Evolutionary conservation across 1,140 invertebrate genomes (phyloP), one percentile per base, ranked within the genome.

Genomic region (Ceratina japonica): DNA sequence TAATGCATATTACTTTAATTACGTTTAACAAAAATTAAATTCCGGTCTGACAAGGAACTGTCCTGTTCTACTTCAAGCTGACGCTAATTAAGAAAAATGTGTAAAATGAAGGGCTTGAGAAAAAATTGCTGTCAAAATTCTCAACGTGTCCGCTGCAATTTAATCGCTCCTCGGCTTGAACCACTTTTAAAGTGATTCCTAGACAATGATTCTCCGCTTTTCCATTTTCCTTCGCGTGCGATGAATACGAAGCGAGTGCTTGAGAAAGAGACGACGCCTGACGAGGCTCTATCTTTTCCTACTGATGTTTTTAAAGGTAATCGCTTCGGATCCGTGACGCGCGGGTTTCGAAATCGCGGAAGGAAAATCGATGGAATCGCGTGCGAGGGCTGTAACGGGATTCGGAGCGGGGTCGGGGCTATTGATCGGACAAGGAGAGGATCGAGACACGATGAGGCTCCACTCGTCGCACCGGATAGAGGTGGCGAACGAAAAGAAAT

Each of bases 351-450:
- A 52, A 80, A 82, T 83, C 70, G 80, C 77, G 82, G 86, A 88
- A 79, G 77, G 85, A 86, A 87, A 89, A 89, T 85, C 86, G 82
- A 87, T 84, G 81, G 20, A 83, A 88, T 90, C 86, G 87, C 83
- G 84, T 85, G 87, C 81, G 62, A 62, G 78, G 84, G 64, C 83
- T 78, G 79, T 90, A 90, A 89, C 88, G 87, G 88, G 81, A 89
- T 87, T 86, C 75, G 80, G 27, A 72, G 82, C 75, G 73, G 78
- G 77, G 80, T 84, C 78, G 84, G 49, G 24, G 75, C 81, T 79
- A 75, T 89, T 77, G 87, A 86, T 82, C 79, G 81, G 61, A 24
- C 61, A 61, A 63, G 54, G 70, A 79, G 80, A 68, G 70, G 72
- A 85, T 83, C 68, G 61, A 79, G 77, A 76, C 75, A 65, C 66